Evolutionary conservation across 2,113 vertebrate species (phyloP).

Genomic region (Hippopotamus amphibius): DNA sequence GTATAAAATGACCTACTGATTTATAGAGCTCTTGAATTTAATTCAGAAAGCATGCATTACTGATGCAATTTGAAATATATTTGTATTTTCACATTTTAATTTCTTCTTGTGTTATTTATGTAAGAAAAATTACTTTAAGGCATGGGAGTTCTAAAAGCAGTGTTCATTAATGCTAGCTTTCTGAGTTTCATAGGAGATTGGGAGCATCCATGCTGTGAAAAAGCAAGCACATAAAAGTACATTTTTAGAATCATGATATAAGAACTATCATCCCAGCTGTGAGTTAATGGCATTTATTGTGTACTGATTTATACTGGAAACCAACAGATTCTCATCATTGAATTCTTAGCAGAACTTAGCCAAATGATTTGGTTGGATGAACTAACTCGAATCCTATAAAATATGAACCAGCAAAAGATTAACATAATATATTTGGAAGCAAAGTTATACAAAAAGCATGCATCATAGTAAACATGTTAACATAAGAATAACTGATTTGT

Average conservation of each 20-base stretch:
- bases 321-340: constrained; percentile 3
- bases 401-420: not conserved
- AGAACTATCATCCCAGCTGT: constrained; percentile 18
- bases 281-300: constrained; percentile 10
- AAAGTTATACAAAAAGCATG: constrained; percentile 19
- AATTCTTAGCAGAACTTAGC: constrained; percentile 31
- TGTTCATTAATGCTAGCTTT: constrained; percentile 11
- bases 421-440: not conserved
- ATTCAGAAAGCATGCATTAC: constrained; percentile 30
- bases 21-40: not conserved
- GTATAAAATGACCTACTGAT: not conserved
- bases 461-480: not conserved
- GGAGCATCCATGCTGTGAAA: not conserved
- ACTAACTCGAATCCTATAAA: not conserved
- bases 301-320: constrained; percentile 35
- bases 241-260: constrained; percentile 37
- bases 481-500: constrained; percentile 24
- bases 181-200: not conserved
- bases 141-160: not conserved
- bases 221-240: not conserved
- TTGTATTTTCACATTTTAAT: constrained; percentile 27
- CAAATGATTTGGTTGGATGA: constrained; percentile 50
- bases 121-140: not conserved
- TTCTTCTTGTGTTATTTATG: not conserved
- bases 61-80: not conserved